Conservation (phyloP, 2,888 invertebrate species). For the Mechanitis mazaeus region DNA sequence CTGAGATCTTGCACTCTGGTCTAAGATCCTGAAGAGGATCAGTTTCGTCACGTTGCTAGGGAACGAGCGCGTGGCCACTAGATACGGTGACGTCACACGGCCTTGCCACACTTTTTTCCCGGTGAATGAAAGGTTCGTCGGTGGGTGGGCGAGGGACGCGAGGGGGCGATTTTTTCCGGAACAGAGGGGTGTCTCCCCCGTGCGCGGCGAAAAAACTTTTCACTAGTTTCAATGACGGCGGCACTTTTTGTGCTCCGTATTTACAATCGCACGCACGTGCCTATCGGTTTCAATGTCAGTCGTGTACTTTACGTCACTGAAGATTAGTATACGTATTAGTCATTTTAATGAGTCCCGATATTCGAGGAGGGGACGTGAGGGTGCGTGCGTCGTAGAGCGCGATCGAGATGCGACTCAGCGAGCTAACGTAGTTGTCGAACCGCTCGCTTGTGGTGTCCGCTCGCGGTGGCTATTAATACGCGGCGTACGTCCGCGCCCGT, state of each 20-base stretch:
- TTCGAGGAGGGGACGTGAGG: slow-evolving; percentile 21
- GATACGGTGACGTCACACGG: slow-evolving; percentile 74
- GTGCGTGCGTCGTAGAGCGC: slow-evolving; percentile 37
- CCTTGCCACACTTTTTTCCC: slow-evolving; percentile 78
- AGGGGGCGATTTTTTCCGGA: slow-evolving; percentile 71
- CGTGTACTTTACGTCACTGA: slow-evolving; percentile 12
- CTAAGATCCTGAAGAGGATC: slow-evolving; percentile 29
- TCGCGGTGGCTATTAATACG: slow-evolving; percentile 72
- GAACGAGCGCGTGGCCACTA: slow-evolving; percentile 71
- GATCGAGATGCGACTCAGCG: slow-evolving; percentile 38
- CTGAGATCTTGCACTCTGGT: slow-evolving; percentile 25
- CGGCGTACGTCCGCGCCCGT: slow-evolving; percentile 73
- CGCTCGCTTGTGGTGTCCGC: slow-evolving; percentile 64
- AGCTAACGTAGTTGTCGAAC: slow-evolving; percentile 50
- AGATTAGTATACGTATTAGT: slow-evolving; percentile 38
- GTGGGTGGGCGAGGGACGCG: slow-evolving; percentile 69
- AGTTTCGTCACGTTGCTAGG: slow-evolving; percentile 65
- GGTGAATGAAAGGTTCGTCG: slow-evolving; percentile 80
- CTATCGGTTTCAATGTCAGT: slow-evolving; percentile 52
- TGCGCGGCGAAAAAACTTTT: slow-evolving; percentile 71
- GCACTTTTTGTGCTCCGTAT: slow-evolving; percentile 72
- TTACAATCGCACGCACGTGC: slow-evolving; percentile 65
- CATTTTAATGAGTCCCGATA: slow-evolving; percentile 29
- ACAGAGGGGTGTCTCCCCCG: slow-evolving; percentile 68
- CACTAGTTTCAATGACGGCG: slow-evolving; percentile 75